Evolutionary conservation across 1,140 invertebrate genomes (phyloP), one percentile per base, ranked within the genome.

Genomic region (Melitaea cinxia): DNA sequence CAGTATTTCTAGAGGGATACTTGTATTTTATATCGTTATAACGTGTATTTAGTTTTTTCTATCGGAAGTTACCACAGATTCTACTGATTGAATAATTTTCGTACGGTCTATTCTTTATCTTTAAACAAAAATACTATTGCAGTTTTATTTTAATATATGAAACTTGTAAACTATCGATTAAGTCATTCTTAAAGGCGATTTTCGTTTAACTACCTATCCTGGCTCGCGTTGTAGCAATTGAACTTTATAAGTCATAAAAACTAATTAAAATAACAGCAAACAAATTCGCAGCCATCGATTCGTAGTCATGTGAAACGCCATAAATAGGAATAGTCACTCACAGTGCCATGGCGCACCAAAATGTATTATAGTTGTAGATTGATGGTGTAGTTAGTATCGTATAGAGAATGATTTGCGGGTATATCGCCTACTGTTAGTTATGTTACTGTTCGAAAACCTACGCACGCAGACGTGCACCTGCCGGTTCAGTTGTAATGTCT

Each of bases 51-150:
- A 42, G 35, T n/a, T 39, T 37, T 42, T n/a, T 42, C 24, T 23
- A 33, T 45, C 55, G 24, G 37, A 68, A 68, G 66, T 68, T 68
- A 68, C 66, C 66, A 68, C 54, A 56, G 12, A 42, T 19, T 39
- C 37, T 12, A n/a, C 12, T 21, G 23, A 21, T 47, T 47, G 17
- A 21, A 12, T 47, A 12, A 42, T 42, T 42, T 42, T 42, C 37
- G 17, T 42, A 42, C 3, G 14, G n/a, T 33, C 1, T 12, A 17
- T 42, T 42, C 14, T 42, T n/a, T 42, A 17, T 42, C 17, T 4
- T 7, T 42, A 42, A 42, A 17, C 6, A 42, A 42, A 19, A 17
- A 14, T 17, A 42, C 15, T 7, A 9, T 17, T 4, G 15, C 37
- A 17, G 6, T 42, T 5, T 14, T 6, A 15, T n/a, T n/a, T n/a